These are phyloP conservation scores for Scopus umbretta DNA, from an alignment of 2,113 vertebrate species.

Conservation along the genomic window DNA sequence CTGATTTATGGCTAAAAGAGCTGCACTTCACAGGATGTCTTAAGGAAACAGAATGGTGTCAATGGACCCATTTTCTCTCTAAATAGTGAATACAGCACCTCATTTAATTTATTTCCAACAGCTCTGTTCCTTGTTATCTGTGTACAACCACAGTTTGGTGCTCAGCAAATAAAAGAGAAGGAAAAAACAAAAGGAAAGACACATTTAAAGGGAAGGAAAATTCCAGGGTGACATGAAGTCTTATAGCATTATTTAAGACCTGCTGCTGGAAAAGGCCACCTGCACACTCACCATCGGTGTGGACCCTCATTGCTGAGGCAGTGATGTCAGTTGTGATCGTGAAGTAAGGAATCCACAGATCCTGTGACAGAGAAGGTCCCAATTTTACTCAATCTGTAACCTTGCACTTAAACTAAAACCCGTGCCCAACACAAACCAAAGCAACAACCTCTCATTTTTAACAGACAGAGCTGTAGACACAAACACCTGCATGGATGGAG, in stretches of 20 bases:
- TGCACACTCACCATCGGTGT: constrained; percentile 82
- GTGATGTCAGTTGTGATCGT: constrained; percentile 92
- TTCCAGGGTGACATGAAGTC: background rate
- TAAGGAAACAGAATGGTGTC: background rate
- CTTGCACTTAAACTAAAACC: background rate
- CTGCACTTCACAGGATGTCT: background rate
- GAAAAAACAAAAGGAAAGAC: background rate
- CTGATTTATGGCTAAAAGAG: background rate
- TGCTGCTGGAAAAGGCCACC: background rate
- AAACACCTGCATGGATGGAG: background rate
- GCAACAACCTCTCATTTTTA: background rate
- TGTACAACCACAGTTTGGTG: background rate
- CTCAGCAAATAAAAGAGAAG: background rate
- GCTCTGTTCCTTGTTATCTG: background rate
- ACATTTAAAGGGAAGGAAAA: background rate
- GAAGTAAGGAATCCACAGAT: constrained; percentile 93
- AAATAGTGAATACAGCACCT: background rate
- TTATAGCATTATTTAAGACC: background rate
- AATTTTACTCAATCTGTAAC: background rate
- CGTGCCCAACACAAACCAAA: background rate
- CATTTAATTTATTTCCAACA: background rate
- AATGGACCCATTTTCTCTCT: background rate
- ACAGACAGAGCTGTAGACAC: background rate
- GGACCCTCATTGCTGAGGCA: constrained; percentile 87
- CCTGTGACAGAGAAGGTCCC: constrained; percentile 66